Percentiles rank a stretch among this genome's conserved stretches.
phyloP scores from a whole-genome alignment of 35 echinoderm and acorn worm genomes.

The Apostichopus japonicus region DNA sequence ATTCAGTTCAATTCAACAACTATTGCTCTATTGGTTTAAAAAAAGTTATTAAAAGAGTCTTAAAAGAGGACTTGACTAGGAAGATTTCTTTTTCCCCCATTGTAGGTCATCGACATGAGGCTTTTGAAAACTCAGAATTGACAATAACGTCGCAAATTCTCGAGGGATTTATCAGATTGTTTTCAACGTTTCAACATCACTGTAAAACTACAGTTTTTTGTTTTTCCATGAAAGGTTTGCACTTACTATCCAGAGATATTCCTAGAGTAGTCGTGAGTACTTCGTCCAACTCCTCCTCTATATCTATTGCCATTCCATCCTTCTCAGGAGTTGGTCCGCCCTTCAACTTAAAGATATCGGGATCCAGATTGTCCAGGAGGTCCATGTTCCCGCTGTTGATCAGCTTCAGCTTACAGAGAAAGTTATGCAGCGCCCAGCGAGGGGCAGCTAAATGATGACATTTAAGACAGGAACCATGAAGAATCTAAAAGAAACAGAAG shows the following conservation, averaged over 20 bases:
- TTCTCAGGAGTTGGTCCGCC: not conserved
- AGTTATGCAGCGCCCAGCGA: slow-evolving; percentile 43
- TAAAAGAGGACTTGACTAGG: no score
- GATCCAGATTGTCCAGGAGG: slow-evolving; percentile 8
- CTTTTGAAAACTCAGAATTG: no score
- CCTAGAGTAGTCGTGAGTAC: not conserved
- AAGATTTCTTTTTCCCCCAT: no score
- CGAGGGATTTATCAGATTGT: no score
- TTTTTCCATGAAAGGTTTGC: no score
- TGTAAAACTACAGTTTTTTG: no score
- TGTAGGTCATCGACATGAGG: no score
- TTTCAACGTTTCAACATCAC: no score
- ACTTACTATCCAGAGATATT: slow-evolving; percentile 21
- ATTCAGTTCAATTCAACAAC: no score
- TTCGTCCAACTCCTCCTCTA: slow-evolving; percentile 3
- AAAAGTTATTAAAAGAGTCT: no score
- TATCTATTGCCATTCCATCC: not conserved
- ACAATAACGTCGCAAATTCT: no score
- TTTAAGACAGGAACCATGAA: slow-evolving; percentile 85
- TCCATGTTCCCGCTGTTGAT: slow-evolving; percentile 75
- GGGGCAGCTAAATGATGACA: slow-evolving; percentile 82
- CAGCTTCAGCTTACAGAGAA: slow-evolving; percentile 62
- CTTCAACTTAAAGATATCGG: not conserved
- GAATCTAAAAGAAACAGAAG: slow-evolving; percentile 51
- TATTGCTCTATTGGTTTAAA: no score